Evolutionary conservation across 2,113 vertebrate genomes (phyloP).

Genomic region (Antennarius striatus): DNA sequence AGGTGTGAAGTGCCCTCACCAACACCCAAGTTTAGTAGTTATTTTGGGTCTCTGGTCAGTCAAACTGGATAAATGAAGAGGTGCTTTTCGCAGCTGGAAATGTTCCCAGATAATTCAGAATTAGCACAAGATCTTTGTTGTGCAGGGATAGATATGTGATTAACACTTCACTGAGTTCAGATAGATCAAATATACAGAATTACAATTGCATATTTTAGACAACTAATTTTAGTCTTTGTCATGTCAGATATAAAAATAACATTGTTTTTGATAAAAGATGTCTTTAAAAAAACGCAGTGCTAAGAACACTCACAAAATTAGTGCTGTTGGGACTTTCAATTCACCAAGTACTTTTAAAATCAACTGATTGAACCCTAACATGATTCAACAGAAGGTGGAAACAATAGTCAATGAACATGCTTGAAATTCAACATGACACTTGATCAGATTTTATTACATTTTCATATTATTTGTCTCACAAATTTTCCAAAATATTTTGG

Average conservation of each 20-base stretch:
- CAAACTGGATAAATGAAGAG: slow-evolving; percentile 52
- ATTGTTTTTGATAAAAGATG: not conserved
- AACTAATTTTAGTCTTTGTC: no score
- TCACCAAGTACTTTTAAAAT: not conserved
- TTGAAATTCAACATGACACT: not conserved
- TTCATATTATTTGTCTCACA: not conserved
- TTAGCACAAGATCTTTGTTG: slow-evolving; percentile 60
- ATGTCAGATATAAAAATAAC: not conserved
- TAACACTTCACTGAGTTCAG: slow-evolving; percentile 43
- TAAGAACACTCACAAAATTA: not conserved
- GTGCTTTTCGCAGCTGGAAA: slow-evolving; percentile 71
- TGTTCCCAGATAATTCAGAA: slow-evolving; percentile 43
- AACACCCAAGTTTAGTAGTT: slow-evolving; percentile 48
- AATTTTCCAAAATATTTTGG: not conserved
- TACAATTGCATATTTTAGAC: no score
- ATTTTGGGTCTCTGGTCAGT: slow-evolving; percentile 36
- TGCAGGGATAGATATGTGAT: slow-evolving; percentile 23
- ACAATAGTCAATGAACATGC: not conserved
- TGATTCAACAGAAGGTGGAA: not conserved
- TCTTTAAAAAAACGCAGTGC: not conserved
- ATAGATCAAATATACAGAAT: slow-evolving; percentile 2
- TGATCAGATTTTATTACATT: not conserved
- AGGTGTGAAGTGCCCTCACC: slow-evolving; percentile 63
- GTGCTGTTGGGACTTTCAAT: not conserved
- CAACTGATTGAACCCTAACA: not conserved